Base-by-base conservation (phyloP, 1,140 invertebrate genomes). In the Drosophila nigrodunni region DNA sequence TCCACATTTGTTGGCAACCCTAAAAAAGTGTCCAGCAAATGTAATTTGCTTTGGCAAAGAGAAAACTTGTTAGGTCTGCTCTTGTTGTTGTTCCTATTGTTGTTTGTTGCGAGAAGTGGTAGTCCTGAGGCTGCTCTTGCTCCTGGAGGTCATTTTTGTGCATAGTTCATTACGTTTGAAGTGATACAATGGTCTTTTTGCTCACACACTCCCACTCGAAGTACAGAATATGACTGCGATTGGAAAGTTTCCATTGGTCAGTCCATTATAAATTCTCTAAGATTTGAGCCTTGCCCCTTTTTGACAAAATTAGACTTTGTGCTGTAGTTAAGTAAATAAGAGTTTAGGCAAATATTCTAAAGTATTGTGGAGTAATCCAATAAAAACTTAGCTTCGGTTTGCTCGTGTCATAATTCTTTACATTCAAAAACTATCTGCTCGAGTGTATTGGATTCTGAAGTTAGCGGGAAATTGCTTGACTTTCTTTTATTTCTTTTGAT, bases 111-210 rank as follows among this genome's bases (percentile, higher is more conserved):
- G n/a, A 37, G 41, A 18, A 2, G 44, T 15, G 55, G 8, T 41
- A 37, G 15, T 43, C 25, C n/a, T 59, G 67, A 2, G 50, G 59
- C 37, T 46, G 68, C 59, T 52, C 59, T 79, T 82, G 58, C 65
- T 77, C 80, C 79, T 82, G 62, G 77, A 87, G 80, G 83, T 80
- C 83, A 82, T 74, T 88, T 82, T 77, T 88, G 82, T 87, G 79
- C 83, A 82, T 87, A 87, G 82, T 87, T 87, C 82, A 87, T 87
- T 87, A 82, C 82, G 79, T 87, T 87, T 87, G 82, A 86, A 80
- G 68, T 82, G 76, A 64, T 76, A 80, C 77, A 82, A 88, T 82
- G 83, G 79, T 83, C 59, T 54, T 61, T 61, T 77, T 55, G 15
- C 44, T 44, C 70, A 71, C 47, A 66, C 47, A 59, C 43, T 35